Base-by-base conservation (phyloP, 2,797 vertebrate species). In the Orientallactaga sibirica region DNA sequence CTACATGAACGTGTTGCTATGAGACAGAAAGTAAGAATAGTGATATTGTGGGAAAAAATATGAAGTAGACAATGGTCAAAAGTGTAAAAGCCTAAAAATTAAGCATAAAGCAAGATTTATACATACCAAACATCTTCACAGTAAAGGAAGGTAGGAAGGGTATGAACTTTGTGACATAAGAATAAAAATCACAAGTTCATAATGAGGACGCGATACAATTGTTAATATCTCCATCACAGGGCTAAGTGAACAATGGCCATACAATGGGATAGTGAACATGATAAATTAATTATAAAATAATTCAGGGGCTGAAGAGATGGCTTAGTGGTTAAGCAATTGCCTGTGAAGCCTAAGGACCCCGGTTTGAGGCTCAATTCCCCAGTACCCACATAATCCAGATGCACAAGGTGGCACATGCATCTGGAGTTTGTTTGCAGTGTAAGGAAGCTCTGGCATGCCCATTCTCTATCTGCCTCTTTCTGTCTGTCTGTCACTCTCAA, bases 51-150 rank as follows among this genome's bases (percentile, higher is more conserved):
- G 25, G 81, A 90, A 90, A 73, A 86, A 74, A 80, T 48, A 27
- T 55, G 43, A 93, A 91, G 41, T 81, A 55, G 41, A 22, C 7
- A 43, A 27, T 3, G 81, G 8, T 77, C 48, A 16, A 58, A 77
- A 84, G 84, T 95, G 6, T 89, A 78, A 82, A 41, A 90, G 4
- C 77, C 24, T 82, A 90, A 94, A 33, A 90, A 87, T 83, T 48
- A 73, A 85, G 25, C 79, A 92, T 37, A 88, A 92, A 27, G 4
- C 85, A 92, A 37, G 43, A 92, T 27, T 27, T 76, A 7, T 29
- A 88, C 66, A 10, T 86, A 84, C 37, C 61, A 81, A 90, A 92
- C 77, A 20, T 76, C 8, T 41, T 24, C 14, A 52, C 43, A 37
- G n/a, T 70, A 66, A 85, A 89, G 48, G 70, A 71, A 89, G 5